Percentiles rank a stretch among this genome's conserved stretches.
These are phyloP conservation scores for Sebastes hubbsi DNA, from an alignment of 2,797 vertebrate genomes.

Conservation along the genomic window DNA sequence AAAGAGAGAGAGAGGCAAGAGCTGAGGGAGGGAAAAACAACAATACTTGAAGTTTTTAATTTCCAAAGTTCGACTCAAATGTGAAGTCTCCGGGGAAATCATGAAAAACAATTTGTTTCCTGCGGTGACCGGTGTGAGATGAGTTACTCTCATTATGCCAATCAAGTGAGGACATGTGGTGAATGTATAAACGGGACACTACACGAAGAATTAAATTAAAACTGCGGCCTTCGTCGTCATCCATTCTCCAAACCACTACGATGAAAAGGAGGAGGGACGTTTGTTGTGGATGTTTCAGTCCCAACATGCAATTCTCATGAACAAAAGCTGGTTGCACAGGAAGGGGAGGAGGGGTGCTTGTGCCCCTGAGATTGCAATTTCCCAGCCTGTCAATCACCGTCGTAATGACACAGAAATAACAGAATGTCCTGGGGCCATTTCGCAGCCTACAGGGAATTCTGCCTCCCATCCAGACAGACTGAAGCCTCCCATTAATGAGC, in stretches of 20 bases:
- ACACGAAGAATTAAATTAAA: neutral
- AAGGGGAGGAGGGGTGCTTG: neutral
- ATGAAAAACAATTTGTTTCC: constrained; percentile 18
- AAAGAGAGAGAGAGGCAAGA: neutral
- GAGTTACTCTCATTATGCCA: constrained; percentile 20
- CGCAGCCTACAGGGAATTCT: constrained; percentile 33
- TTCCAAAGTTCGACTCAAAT: constrained; percentile 4
- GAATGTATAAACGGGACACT: neutral
- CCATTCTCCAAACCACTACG: neutral
- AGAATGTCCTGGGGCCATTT: constrained; percentile 28
- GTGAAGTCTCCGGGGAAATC: constrained; percentile 22
- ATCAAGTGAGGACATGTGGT: constrained; percentile 1
- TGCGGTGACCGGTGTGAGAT: neutral
- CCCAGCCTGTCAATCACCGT: constrained; percentile 61
- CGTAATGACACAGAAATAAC: constrained; percentile 55
- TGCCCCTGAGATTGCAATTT: constrained; percentile 32
- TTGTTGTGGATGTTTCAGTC: neutral
- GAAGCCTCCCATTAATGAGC: constrained; percentile 52
- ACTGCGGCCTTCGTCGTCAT: neutral
- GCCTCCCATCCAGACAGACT: neutral
- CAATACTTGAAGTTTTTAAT: neutral
- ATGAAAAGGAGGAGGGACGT: neutral
- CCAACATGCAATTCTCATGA: constrained; percentile 12
- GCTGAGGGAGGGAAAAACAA: neutral
- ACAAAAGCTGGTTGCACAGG: constrained; percentile 22